Base-by-base conservation (phyloP, 1,140 invertebrate species). In the Medauroidea extradentata region DNA sequence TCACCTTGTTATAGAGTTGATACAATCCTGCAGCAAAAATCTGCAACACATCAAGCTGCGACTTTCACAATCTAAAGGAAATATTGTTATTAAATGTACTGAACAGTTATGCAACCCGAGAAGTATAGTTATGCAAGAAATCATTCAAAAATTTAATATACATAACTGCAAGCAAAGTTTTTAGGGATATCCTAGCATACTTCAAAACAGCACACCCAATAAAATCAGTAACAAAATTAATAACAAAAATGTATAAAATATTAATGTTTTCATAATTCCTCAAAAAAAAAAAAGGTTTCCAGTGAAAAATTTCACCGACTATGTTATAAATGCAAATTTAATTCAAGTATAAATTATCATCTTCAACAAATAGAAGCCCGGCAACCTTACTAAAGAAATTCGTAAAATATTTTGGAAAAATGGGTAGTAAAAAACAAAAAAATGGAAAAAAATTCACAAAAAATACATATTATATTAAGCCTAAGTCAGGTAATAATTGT, bases 21-120 rank as follows among this genome's bases (percentile, higher is more conserved):
- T 66, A 66, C 13, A 57, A 39, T 38, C 44, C 18, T 21, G 44
- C 44, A 5, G 13, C 24, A 21, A 46, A 46, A 46, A 46, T 25
- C 44, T 46, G 44, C 13, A 46, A 46, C 44, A 46, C 9, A 21
- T 13, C 39, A 41, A 41, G n/a, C 11, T 41, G 18, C n/a, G 18
- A 46, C 9, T 46, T 11, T 7, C n/a, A 5, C 44, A 46, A 21
- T 13, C 18, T n/a, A 5, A 46, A 19, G n/a, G n/a, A 41, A 19
- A 46, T 5, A 7, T n/a, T 46, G 18, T 46, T 19, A 46, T 9
- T 46, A 19, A 5, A 46, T 9, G 24, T 7, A 21, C 18, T 11
- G n/a, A n/a, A n/a, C n/a, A n/a, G n/a, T n/a, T n/a, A n/a, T 19
- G 18, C 44, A 46, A 21, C 5, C 5, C 13, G 3, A 5, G 24